Evolutionary conservation across 2,113 vertebrate genomes (phyloP).

Genomic region (Hypanus sabinus): DNA sequence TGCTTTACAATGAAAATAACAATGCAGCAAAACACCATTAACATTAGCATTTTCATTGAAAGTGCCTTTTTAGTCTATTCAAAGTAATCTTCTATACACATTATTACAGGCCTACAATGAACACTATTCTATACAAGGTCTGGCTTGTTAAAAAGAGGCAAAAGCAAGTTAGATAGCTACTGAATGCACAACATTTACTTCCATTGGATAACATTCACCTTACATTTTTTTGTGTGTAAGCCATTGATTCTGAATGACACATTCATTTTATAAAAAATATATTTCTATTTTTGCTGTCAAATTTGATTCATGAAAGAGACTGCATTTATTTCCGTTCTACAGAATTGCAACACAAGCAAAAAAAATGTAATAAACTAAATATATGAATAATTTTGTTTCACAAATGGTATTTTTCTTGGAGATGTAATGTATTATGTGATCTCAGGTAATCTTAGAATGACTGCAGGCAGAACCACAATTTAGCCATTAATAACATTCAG

Average conservation of each 20-base stretch:
- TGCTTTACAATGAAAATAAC: background rate
- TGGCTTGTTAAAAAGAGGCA: background rate
- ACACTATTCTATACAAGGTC: background rate
- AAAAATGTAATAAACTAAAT: background rate
- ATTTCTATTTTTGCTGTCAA: background rate
- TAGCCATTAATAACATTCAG: background rate
- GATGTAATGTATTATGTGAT: background rate
- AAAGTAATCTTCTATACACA: background rate
- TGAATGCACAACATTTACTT: background rate
- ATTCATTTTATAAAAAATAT: background rate
- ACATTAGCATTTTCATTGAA: background rate
- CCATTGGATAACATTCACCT: background rate
- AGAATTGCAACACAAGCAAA: conserved; percentile 8
- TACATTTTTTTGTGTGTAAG: background rate
- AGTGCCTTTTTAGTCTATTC: background rate
- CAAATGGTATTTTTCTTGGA: background rate
- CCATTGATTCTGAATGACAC: background rate
- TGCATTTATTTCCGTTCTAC: background rate
- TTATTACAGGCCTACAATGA: background rate
- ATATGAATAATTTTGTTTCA: conserved; percentile 14
- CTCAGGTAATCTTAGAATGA: conserved; percentile 2
- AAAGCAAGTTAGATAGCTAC: background rate
- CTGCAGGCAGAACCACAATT: background rate
- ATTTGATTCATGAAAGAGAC: background rate
- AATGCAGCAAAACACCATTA: background rate